Conservation (phyloP, 2,888 invertebrate species). For the Schizotus pectinicornis region DNA sequence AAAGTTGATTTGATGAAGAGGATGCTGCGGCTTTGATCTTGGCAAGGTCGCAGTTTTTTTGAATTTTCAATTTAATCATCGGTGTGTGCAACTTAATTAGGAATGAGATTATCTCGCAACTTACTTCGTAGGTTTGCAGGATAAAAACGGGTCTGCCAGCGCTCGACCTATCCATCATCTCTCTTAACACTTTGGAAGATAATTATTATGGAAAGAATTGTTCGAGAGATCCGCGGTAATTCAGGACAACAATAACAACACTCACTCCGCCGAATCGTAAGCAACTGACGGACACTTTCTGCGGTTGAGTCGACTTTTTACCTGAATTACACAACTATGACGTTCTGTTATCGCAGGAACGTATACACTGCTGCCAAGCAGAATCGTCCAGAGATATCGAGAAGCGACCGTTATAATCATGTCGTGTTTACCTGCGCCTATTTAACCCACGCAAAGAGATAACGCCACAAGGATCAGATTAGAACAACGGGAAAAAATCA, state of each 20-base stretch:
- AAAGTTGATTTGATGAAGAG: too few relatives aligned
- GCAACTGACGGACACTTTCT: constrained; percentile 12
- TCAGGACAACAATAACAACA: not conserved
- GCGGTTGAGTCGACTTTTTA: constrained; percentile 26
- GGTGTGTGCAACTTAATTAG: not conserved
- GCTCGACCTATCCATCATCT: constrained; percentile 21
- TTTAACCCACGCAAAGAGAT: too few relatives aligned
- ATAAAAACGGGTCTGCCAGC: constrained; percentile 62
- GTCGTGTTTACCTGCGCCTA: too few relatives aligned
- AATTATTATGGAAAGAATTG: constrained; percentile 1
- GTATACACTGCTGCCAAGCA: constrained; percentile 7
- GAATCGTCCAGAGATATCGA: too few relatives aligned
- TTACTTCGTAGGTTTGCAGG: constrained; percentile 69
- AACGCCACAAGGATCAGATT: too few relatives aligned
- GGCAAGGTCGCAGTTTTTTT: not conserved
- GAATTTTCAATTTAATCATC: not conserved
- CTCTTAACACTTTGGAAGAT: constrained; percentile 1
- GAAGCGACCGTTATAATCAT: too few relatives aligned
- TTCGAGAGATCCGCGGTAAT: constrained; percentile 14
- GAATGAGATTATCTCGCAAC: constrained; percentile 45
- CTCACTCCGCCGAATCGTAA: constrained; percentile 10
- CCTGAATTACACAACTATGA: constrained; percentile 39
- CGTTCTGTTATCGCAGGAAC: constrained; percentile 30
- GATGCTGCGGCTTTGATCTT: too few relatives aligned
- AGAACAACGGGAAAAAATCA: too few relatives aligned